These are phyloP conservation scores for Ormia ochracea DNA, from an alignment of 2,888 invertebrate species.

Conservation along the genomic window DNA sequence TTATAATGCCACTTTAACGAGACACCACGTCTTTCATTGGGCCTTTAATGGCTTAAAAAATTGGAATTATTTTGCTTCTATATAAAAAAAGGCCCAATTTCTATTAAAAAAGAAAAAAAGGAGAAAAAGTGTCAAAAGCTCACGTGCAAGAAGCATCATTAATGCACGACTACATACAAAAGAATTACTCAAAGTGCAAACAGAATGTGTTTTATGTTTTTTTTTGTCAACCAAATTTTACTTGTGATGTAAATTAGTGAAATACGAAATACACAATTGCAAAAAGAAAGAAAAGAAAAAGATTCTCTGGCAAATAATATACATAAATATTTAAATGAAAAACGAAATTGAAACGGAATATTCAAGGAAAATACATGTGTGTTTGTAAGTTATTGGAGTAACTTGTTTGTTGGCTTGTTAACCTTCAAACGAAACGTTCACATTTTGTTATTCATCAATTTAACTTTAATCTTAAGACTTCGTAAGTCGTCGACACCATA, in stretches of 20 bases:
- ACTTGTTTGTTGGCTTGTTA: not conserved
- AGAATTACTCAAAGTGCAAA: not conserved
- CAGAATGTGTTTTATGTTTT: conserved; percentile 26
- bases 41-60: too few relatives aligned
- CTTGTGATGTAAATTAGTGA: conserved; percentile 23
- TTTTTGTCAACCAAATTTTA: conserved; percentile 18
- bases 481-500: conserved; percentile 2
- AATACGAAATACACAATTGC: not conserved
- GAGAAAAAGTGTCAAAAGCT: too few relatives aligned
- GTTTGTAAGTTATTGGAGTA: conserved; percentile 22
- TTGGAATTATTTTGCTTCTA: too few relatives aligned
- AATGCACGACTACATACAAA: conserved; percentile 8
- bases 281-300: conserved; percentile 6
- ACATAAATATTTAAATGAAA: conserved; percentile 29
- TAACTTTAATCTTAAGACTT: conserved; percentile 26
- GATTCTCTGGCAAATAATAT: too few relatives aligned
- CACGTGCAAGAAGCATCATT: not conserved
- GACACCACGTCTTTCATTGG: too few relatives aligned
- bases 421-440: not conserved
- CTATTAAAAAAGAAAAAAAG: too few relatives aligned
- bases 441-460: conserved; percentile 10
- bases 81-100: too few relatives aligned
- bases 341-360: conserved; percentile 25
- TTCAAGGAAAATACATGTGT: conserved; percentile 46
- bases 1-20: too few relatives aligned